A percentile compares a stretch with the other conserved stretches of the same genome.
Conservation (phyloP, 2,797 vertebrate species). For the Typhlichthys subterraneus region DNA sequence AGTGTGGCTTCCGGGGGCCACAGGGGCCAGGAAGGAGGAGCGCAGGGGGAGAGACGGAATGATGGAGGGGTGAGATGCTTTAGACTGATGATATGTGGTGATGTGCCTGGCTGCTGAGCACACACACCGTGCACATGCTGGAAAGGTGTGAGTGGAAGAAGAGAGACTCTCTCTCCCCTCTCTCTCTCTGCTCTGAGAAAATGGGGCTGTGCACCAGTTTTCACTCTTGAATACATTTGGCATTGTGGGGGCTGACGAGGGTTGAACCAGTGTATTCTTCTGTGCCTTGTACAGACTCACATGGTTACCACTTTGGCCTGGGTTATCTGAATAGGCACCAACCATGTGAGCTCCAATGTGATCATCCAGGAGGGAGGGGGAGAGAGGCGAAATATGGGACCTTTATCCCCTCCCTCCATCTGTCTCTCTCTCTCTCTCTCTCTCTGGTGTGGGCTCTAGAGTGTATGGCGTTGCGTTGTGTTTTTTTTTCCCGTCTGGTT, state of each 20-base stretch:
- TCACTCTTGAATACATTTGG: constrained; percentile 92
- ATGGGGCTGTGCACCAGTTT: constrained; percentile 83
- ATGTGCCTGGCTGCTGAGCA: constrained; percentile 4
- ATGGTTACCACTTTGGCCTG: constrained; percentile 95
- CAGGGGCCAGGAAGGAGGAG: constrained; percentile 18
- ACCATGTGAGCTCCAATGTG: constrained; percentile 89
- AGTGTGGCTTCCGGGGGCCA: constrained; percentile 46
- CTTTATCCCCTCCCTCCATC: constrained; percentile 24
- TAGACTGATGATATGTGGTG: constrained; percentile 8
- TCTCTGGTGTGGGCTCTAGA: not conserved
- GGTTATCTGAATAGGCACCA: constrained; percentile 95
- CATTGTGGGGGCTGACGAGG: constrained; percentile 61
- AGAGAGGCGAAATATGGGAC: constrained; percentile 41
- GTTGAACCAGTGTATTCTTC: constrained; percentile 96
- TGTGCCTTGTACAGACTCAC: constrained; percentile 93
- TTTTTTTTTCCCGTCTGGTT: constrained; percentile 74
- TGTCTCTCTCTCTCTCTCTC: constrained; percentile 17
- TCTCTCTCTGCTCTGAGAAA: constrained; percentile 68
- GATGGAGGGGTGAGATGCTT: constrained; percentile 1
- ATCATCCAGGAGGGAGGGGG: constrained; percentile 79
- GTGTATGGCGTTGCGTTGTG: constrained; percentile 51
- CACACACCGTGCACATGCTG: not conserved
- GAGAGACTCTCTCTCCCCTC: constrained; percentile 15
- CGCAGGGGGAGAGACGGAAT: constrained; percentile 1
- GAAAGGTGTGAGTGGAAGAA: not conserved